Evolutionary conservation across 2,797 vertebrate genomes (phyloP), one percentile per base, ranked within the genome.

Genomic region (Anableps anableps): DNA sequence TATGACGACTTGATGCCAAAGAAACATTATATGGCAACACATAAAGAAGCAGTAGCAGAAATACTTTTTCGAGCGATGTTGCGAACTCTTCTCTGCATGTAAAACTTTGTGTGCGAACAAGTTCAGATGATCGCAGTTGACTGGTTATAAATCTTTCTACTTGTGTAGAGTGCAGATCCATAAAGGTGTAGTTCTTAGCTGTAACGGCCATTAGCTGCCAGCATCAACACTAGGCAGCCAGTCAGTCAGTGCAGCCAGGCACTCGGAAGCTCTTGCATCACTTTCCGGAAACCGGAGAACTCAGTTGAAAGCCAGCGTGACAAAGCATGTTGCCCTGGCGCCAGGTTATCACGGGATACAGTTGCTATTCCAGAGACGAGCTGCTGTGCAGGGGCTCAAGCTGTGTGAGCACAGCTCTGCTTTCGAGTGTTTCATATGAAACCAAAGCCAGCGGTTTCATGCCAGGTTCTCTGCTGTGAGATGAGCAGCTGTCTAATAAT

Each of bases 251-350:
- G 51, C 34, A 82, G 43, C 45, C 79, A 80, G 80, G 62, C 62
- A 45, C 53, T 6, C 64, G 6, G 13, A 23, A 83, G 77, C 80
- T 71, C 78, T 78, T 72, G 47, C 84, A 76, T 80, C 81, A 79
- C 77, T 58, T 80, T 58, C 83, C 84, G 82, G 90, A 92, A 91
- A 92, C 53, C 29, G 23, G 85, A 90, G 85, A 79, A 72, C 64
- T 78, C 74, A 43, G 55, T 80, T 75, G 76, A 89, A 82, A 77
- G 55, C 79, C 66, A 41, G 29, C 8, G 23, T 83, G 84, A 89
- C 88, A 45, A 83, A 82, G 82, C 91, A 73, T 55, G 86, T 88
- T 85, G 41, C 83, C 82, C 55, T 70, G 74, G 88, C 36, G 45
- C 80, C 84, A 64, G 83, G 80, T 88, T 80, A 84, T 90, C 85